phyloP scores from a whole-genome alignment of 1,140 invertebrate genomes.

The Steinernema khuongi region DNA sequence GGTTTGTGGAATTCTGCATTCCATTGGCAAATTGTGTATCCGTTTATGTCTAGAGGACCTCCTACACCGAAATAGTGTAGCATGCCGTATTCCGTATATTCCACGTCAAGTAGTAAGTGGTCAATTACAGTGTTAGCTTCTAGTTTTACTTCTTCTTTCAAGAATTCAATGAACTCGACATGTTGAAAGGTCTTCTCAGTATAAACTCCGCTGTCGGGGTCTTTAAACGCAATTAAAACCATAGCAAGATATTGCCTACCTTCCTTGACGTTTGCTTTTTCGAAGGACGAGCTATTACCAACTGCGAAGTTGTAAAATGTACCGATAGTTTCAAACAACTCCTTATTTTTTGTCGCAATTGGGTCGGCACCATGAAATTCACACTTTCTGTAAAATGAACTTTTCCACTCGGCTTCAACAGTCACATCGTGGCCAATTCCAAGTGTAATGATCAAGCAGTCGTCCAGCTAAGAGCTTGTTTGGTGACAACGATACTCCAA shows the following conservation, averaged over 20 bases:
- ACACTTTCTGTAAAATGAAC: too few species aligned
- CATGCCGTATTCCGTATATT: neutral
- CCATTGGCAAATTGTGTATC: neutral
- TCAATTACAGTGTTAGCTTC: neutral
- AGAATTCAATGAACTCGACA: neutral
- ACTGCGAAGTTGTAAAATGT: conserved; percentile 6
- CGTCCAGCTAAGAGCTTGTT: too few species aligned
- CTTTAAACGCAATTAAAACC: too few species aligned
- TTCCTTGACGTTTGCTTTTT: neutral
- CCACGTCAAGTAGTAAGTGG: neutral
- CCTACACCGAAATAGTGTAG: neutral
- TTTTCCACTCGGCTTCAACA: too few species aligned
- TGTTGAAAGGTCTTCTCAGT: neutral
- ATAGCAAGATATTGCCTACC: too few species aligned
- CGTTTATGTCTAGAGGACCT: neutral
- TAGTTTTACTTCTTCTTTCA: neutral
- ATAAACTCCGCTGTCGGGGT: neutral
- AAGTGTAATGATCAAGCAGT: too few species aligned
- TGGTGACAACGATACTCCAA: too few species aligned
- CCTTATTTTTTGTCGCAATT: neutral
- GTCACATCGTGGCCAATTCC: too few species aligned
- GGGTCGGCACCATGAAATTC: neutral
- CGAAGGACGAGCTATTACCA: neutral
- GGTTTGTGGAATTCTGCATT: neutral
- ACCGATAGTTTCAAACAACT: neutral